Evolutionary conservation across 2,888 invertebrate genomes (phyloP).

Genomic region (Aleiodes testaceus): DNA sequence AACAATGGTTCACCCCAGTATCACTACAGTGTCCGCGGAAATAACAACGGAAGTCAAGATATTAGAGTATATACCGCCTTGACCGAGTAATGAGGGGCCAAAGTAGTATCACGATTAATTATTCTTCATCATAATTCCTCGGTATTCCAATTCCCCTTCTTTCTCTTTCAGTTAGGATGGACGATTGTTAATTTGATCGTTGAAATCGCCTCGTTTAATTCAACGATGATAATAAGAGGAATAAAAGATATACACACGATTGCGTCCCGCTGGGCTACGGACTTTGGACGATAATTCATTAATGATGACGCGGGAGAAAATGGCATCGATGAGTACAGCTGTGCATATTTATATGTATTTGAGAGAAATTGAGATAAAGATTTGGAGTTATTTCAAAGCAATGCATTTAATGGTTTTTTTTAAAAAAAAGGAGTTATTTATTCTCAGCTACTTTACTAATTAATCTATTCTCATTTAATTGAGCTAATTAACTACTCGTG

Average conservation of each 20-base stretch:
- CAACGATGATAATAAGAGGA: constrained; percentile 49
- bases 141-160: background rate
- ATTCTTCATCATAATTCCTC: constrained; percentile 26
- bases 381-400: no score
- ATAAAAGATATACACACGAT: constrained; percentile 44
- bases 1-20: constrained; percentile 24
- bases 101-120: constrained; percentile 35
- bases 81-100: constrained; percentile 49
- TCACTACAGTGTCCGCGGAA: constrained; percentile 23
- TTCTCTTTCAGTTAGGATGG: constrained; percentile 41
- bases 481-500: no score
- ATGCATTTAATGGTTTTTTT: no score
- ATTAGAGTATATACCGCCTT: constrained; percentile 41
- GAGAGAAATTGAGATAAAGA: constrained; percentile 1
- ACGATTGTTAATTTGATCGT: constrained; percentile 55
- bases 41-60: constrained; percentile 40
- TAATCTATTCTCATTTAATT: no score
- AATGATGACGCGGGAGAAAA: constrained; percentile 55
- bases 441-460: no score
- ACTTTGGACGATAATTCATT: constrained; percentile 57
- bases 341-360: constrained; percentile 10
- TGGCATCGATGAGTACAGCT: constrained; percentile 44
- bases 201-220: constrained; percentile 55
- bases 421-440: no score
- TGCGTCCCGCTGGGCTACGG: constrained; percentile 47